Conservation (phyloP, 2,113 vertebrate genomes). For the Protobothrops mucrosquamatus region DNA sequence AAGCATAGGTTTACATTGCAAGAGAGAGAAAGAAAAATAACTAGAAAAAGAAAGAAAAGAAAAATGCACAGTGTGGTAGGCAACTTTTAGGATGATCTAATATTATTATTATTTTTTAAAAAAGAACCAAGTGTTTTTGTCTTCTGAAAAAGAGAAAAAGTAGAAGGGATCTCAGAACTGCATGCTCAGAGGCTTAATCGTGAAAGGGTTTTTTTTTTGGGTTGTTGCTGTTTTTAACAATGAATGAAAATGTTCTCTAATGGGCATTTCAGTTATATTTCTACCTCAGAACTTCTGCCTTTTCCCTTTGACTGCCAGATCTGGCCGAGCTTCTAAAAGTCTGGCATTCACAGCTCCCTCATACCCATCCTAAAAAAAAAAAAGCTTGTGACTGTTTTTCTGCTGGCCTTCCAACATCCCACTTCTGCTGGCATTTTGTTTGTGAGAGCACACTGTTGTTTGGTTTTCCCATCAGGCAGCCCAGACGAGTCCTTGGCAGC, state of each 20-base stretch:
- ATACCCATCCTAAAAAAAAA: constrained; percentile 8
- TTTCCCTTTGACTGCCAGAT: constrained; percentile 2
- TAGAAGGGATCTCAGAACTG: neutral
- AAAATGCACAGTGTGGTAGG: neutral
- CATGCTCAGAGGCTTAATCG: neutral
- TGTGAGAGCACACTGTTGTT: constrained; percentile 10
- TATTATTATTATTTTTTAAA: too few species aligned
- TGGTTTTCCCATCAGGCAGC: constrained; percentile 28
- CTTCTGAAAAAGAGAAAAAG: neutral
- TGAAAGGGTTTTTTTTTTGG: neutral
- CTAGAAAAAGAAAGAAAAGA: neutral
- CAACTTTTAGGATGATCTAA: neutral
- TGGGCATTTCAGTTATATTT: constrained; percentile 25
- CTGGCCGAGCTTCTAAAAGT: neutral
- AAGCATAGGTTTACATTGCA: neutral
- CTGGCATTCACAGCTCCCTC: neutral
- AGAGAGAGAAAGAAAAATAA: neutral
- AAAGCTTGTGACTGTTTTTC: constrained; percentile 12
- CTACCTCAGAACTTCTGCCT: neutral
- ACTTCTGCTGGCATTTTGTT: constrained; percentile 21
- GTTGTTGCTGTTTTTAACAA: neutral
- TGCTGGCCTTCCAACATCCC: constrained; percentile 4
- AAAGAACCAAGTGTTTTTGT: too few species aligned
- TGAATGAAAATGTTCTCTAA: constrained; percentile 1
- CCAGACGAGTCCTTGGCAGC: constrained; percentile 23